Evolutionary conservation across 2,888 invertebrate species (phyloP), one percentile per base, ranked within the genome.

Genomic region (Azorinus chamasolen): DNA sequence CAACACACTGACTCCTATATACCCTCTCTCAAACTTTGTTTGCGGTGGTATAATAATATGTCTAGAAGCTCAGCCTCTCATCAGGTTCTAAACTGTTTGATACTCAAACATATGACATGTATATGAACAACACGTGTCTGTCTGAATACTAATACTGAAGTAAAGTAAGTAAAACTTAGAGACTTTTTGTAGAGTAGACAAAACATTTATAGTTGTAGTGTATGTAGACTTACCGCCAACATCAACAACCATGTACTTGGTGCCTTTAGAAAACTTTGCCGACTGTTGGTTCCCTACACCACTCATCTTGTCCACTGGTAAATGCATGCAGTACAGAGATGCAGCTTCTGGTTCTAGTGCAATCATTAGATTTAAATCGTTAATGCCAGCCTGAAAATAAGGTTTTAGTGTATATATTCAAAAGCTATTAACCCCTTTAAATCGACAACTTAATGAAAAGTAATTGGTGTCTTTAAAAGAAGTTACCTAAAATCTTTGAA

Each of bases 261-360:
- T 69, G 22, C 76, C 73, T 16, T 46, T 55, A 6, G 71, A 27
- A 20, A 72, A 71, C 16, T 24, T 50, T 18, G 68, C 37, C 20
- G 65, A 63, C 4, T 54, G n/a, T 18, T 58, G 43, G 16, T 18
- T 18, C 0, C 27, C 25, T 16, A 37, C 25, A 20, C 41, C 58
- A 1, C 43, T 63, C 20, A 73, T 55, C 22, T 69, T 63, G 37
- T 77, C 81, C 1, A 81, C 53, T 10, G 66, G 70, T 14, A 77
- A 54, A 18, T 66, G 50, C 74, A 77, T 77, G 50, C 81, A 81
- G 53, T 63, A 81, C 37, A 81, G 43, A 1, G 81, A 81, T 0
- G 81, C 81, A 16, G 81, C 81, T 54, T 81, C 81, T 18, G 81
- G 81, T 64, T 81, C 81, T n/a, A 81, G 58, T 20, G 81, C 81